Conservation (phyloP, 2,888 invertebrate genomes). For the Cerastis leucographa region DNA sequence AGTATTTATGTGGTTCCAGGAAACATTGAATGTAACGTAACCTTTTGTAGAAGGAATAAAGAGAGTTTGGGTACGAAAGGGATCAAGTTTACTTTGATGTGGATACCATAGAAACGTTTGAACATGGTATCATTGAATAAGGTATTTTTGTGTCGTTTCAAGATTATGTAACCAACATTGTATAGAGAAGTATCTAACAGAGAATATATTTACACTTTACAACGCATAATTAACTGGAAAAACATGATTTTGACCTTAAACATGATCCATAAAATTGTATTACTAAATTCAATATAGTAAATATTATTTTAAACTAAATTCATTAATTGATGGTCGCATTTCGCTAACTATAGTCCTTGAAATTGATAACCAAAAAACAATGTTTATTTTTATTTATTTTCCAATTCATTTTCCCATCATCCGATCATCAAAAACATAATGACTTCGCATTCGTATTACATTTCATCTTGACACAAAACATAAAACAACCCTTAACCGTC, state of each 20-base stretch:
- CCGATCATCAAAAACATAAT: conserved; percentile 36
- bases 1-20: conserved; percentile 50
- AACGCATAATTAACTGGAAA: background rate
- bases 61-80: conserved; percentile 30
- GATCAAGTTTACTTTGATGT: conserved; percentile 41
- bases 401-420: conserved; percentile 1
- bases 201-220: background rate
- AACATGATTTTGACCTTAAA: background rate
- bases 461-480: conserved; percentile 47
- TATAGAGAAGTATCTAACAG: background rate
- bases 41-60: conserved; percentile 33
- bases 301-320: background rate
- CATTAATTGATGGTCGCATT: background rate
- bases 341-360: no score
- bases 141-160: conserved; percentile 10
- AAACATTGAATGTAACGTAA: conserved; percentile 38
- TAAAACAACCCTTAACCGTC: conserved; percentile 52
- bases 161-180: background rate
- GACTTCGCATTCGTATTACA: conserved; percentile 32
- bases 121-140: background rate
- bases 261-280: no score
- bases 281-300: no score
- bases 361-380: background rate
- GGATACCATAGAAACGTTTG: conserved; percentile 32
- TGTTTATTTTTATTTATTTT: no score